A percentile compares a stretch with the other conserved stretches of the same genome.
phyloP scores from a whole-genome alignment of 2,113 vertebrate species.

The Nanorana parkeri region DNA sequence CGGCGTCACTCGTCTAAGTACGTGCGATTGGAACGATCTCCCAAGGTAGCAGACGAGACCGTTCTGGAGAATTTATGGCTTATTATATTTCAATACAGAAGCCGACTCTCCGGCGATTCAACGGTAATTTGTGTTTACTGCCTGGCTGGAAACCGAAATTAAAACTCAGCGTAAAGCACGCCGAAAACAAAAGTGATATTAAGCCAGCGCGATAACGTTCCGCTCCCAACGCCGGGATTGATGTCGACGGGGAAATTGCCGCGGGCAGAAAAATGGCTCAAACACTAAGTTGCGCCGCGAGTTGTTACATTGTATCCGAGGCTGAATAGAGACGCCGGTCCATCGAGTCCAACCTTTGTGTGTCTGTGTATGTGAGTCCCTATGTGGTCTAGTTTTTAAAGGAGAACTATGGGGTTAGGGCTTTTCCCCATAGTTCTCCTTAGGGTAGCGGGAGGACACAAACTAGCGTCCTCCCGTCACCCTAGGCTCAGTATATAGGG shows the following conservation, averaged over 20 bases:
- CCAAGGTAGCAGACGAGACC: not conserved
- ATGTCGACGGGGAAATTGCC: not conserved
- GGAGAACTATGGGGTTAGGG: no score
- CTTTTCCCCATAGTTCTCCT: no score
- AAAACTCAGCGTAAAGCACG: conserved; percentile 10
- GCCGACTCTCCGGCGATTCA: conserved; percentile 16
- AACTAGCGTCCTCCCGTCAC: no score
- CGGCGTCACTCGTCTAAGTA: not conserved
- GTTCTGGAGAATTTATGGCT: conserved; percentile 30
- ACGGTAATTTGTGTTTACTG: conserved; percentile 43
- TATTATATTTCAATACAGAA: conserved; percentile 5
- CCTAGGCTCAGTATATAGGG: no score
- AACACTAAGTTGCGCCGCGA: not conserved
- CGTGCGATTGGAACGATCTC: conserved; percentile 24
- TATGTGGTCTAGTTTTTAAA: no score
- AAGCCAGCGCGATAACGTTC: not conserved
- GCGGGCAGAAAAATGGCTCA: not conserved
- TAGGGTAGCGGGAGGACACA: no score
- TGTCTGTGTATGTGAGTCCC: no score
- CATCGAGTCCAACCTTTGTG: no score
- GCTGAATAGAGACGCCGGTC: no score
- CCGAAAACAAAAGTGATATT: not conserved
- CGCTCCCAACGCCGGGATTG: not conserved
- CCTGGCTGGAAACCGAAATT: conserved; percentile 32
- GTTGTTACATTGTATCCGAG: no score